Conservation (phyloP, 2,888 invertebrate genomes). For the Drosophila neotestacea region DNA sequence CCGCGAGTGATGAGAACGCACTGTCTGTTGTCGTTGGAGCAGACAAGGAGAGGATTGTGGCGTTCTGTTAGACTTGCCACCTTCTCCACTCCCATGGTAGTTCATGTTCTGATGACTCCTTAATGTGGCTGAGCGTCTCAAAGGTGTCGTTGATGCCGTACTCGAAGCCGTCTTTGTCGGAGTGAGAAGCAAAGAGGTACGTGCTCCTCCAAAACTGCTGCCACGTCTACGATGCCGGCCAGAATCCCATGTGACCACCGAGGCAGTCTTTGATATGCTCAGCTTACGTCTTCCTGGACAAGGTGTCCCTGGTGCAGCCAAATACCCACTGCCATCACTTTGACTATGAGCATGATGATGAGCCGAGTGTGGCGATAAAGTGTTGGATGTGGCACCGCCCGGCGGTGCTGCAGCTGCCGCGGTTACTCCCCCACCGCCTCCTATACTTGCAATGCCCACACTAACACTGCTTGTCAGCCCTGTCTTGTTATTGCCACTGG, state of each 20-base stretch:
- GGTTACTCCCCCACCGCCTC: constrained; percentile 77
- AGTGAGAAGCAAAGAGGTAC: constrained; percentile 88
- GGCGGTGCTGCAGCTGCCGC: constrained; percentile 50
- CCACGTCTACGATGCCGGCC: constrained; percentile 88
- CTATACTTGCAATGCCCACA: constrained; percentile 58
- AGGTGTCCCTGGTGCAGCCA: constrained; percentile 85
- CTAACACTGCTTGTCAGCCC: constrained; percentile 87
- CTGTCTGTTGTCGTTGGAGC: constrained; percentile 86
- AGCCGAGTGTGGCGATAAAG: constrained; percentile 60
- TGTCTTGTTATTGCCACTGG: constrained; percentile 45
- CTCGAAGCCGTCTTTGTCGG: constrained; percentile 83
- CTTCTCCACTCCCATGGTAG: constrained; percentile 53
- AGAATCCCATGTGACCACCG: constrained; percentile 91
- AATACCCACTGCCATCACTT: constrained; percentile 67
- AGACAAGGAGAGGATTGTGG: constrained; percentile 87
- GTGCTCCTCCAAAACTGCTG: constrained; percentile 90
- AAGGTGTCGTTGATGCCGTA: constrained; percentile 83
- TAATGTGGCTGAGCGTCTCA: constrained; percentile 88
- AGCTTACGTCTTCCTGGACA: constrained; percentile 84
- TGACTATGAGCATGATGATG: constrained; percentile 68
- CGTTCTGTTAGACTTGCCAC: constrained; percentile 82
- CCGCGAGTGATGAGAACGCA: constrained; percentile 90
- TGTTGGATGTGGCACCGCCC: constrained; percentile 78
- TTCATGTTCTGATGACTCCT: constrained; percentile 86
- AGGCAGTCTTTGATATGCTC: constrained; percentile 86